phyloP scores from a whole-genome alignment of 1,140 invertebrate genomes.

The Uloborus diversus region DNA sequence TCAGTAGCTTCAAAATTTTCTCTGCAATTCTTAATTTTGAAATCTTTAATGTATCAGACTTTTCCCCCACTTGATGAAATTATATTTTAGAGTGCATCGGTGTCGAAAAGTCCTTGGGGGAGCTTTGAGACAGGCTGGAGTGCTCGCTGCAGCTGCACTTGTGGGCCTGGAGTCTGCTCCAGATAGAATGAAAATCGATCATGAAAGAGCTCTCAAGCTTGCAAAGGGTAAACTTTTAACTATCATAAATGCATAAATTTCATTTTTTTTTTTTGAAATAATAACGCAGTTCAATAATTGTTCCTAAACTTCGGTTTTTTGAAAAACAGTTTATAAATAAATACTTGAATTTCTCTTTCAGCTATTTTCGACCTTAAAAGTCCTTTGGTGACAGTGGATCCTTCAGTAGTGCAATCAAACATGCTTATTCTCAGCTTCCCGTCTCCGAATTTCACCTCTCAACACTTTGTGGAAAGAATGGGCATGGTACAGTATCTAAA shows the following conservation, averaged over 20 bases:
- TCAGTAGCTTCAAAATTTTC: too few species aligned
- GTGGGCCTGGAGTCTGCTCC: conserved; percentile 81
- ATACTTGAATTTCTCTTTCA: conserved; percentile 63
- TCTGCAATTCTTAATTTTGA: neutral
- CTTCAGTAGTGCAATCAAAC: conserved; percentile 77
- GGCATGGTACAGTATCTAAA: conserved; percentile 63
- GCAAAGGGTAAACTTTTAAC: conserved; percentile 43
- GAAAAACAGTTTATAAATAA: too few species aligned
- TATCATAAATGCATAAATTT: too few species aligned
- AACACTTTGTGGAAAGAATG: conserved; percentile 71
- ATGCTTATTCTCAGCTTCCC: conserved; percentile 77
- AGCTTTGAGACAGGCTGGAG: conserved; percentile 88
- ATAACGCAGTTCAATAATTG: too few species aligned
- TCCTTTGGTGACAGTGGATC: conserved; percentile 71
- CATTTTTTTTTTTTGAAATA: too few species aligned
- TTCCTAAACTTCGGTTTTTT: too few species aligned
- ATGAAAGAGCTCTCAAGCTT: conserved; percentile 64
- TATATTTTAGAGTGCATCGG: conserved; percentile 73
- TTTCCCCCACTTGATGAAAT: too few species aligned
- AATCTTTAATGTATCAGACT: neutral
- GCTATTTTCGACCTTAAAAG: conserved; percentile 70
- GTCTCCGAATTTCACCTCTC: conserved; percentile 66
- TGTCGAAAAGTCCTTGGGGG: conserved; percentile 88
- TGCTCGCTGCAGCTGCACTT: conserved; percentile 87
- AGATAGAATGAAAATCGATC: conserved; percentile 77